Conservation (phyloP, 2,888 invertebrate genomes). For the Tuta absoluta region DNA sequence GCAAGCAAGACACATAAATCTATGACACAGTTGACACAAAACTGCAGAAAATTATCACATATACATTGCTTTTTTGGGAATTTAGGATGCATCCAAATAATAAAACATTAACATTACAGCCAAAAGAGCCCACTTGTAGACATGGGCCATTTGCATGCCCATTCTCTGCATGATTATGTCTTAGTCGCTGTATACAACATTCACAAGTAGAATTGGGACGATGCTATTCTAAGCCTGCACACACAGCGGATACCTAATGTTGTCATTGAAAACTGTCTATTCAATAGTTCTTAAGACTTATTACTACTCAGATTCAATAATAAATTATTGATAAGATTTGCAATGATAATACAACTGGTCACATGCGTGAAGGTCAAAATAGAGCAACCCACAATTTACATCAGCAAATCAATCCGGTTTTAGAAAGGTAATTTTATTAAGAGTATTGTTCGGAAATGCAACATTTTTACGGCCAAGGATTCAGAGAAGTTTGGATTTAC, state of each 20-base stretch:
- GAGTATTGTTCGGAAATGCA: background rate
- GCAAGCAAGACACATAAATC: no score
- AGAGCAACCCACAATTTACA: constrained; percentile 20
- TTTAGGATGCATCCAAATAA: no score
- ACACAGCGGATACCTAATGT: background rate
- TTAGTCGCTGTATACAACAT: no score
- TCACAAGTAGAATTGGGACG: no score
- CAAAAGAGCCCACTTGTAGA: no score
- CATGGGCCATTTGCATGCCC: no score
- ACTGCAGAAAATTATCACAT: no score
- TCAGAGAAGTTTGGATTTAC: background rate
- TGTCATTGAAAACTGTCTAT: background rate
- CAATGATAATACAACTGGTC: constrained; percentile 53
- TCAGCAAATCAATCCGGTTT: background rate
- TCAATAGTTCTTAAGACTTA: background rate
- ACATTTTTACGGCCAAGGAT: background rate
- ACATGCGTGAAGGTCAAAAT: constrained; percentile 72
- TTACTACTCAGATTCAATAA: background rate
- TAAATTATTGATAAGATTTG: constrained; percentile 39
- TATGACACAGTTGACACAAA: no score
- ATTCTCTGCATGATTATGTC: no score
- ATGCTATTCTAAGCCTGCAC: no score
- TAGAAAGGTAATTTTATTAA: background rate
- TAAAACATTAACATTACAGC: no score
- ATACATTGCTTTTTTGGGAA: no score